Percentiles rank a stretch among this genome's conserved stretches.
Conservation (phyloP, 2,888 invertebrate species). For the Mythimna impura region DNA sequence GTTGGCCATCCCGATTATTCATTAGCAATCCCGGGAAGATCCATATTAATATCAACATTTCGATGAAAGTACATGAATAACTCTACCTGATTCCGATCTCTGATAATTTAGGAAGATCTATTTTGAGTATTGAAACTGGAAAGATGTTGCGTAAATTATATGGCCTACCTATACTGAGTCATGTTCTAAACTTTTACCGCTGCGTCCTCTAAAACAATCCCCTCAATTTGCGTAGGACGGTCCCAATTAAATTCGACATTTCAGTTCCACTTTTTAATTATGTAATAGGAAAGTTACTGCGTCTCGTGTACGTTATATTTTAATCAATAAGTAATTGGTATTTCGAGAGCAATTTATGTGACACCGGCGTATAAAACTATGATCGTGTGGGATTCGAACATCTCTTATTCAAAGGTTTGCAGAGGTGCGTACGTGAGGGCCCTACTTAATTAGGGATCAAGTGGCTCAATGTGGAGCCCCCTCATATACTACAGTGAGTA, state of each 20-base stretch:
- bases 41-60: no score
- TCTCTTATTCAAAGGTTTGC: slow-evolving; percentile 78
- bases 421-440: slow-evolving; percentile 79
- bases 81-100: no score
- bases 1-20: no score
- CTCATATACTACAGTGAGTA: slow-evolving; percentile 31
- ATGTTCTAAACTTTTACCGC: neutral
- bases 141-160: no score
- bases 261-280: slow-evolving; percentile 26
- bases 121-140: no score
- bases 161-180: neutral
- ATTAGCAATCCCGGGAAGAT: no score
- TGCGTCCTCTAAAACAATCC: slow-evolving; percentile 12
- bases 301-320: slow-evolving; percentile 18
- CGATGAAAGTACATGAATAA: no score
- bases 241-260: slow-evolving; percentile 32
- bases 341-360: slow-evolving; percentile 42
- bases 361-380: slow-evolving; percentile 53
- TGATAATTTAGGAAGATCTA: no score
- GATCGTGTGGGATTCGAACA: slow-evolving; percentile 55
- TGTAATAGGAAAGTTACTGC: slow-evolving; percentile 23
- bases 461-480: slow-evolving; percentile 65
- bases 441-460: slow-evolving; percentile 79
- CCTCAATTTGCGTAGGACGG: slow-evolving; percentile 6
- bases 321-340: slow-evolving; percentile 41